Conservation (phyloP, 2,888 invertebrate species). For the Hemicrepidius hirtus region DNA sequence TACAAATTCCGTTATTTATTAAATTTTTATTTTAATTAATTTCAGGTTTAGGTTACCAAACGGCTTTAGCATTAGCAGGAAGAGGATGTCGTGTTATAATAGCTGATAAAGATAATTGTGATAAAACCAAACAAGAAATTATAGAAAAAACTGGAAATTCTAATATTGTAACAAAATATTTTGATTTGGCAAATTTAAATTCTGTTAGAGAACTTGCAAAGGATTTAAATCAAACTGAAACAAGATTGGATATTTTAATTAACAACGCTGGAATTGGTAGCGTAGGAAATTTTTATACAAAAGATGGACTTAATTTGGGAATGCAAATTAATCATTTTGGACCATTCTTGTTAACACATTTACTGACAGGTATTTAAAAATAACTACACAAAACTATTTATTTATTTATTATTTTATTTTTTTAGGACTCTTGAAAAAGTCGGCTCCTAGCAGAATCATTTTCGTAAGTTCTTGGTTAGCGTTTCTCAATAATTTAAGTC, state of each 20-base stretch:
- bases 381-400: too few species aligned
- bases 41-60: constrained; percentile 71
- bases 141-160: constrained; percentile 61
- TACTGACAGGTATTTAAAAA: constrained; percentile 41
- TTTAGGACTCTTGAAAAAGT: constrained; percentile 60
- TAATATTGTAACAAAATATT: constrained; percentile 67
- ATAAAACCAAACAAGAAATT: constrained; percentile 60
- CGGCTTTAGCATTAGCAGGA: constrained; percentile 70
- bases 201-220: constrained; percentile 76
- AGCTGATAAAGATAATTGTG: constrained; percentile 70
- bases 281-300: constrained; percentile 71
- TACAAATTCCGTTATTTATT: too few species aligned
- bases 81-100: constrained; percentile 73
- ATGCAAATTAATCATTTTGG: constrained; percentile 80
- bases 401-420: constrained; percentile 18
- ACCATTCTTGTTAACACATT: constrained; percentile 69
- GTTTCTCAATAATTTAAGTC: constrained; percentile 49
- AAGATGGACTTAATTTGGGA: constrained; percentile 77
- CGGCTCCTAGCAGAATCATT: constrained; percentile 3
- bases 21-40: too few species aligned
- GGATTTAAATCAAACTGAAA: constrained; percentile 73
- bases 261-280: constrained; percentile 76
- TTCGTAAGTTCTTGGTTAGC: constrained; percentile 41
- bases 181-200: constrained; percentile 74
- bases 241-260: constrained; percentile 76